Evolutionary conservation across 2,113 vertebrate genomes (phyloP).

Genomic region (Eurypyga helias): DNA sequence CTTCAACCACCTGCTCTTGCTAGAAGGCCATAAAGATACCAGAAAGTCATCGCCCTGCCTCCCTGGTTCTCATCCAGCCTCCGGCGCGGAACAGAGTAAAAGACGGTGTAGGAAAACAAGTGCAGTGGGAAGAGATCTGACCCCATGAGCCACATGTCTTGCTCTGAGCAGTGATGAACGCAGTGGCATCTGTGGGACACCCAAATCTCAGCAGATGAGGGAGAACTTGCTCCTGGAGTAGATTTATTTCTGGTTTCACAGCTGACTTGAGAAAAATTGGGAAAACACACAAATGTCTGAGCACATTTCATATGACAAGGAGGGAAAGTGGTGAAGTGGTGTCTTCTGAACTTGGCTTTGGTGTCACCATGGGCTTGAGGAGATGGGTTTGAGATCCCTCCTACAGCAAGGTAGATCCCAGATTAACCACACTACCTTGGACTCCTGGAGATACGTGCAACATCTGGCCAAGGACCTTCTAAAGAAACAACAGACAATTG

Average conservation of each 20-base stretch:
- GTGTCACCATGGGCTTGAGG: background rate
- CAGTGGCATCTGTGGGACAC: rapidly evolving
- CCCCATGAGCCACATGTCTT: background rate
- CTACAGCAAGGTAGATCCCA: background rate
- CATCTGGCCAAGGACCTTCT: background rate
- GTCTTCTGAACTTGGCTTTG: background rate
- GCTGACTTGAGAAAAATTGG: background rate
- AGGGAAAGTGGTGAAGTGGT: background rate
- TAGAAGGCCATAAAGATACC: background rate
- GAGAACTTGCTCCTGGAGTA: background rate
- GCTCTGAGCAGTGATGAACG: background rate
- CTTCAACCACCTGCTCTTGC: background rate
- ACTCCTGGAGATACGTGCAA: background rate
- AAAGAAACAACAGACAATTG: background rate
- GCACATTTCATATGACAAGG: background rate
- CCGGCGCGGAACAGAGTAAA: background rate
- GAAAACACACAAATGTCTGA: background rate
- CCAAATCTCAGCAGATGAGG: background rate
- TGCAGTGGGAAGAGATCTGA: background rate
- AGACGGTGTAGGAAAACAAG: background rate
- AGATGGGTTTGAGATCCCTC: background rate
- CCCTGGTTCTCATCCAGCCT: background rate
- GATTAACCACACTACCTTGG: background rate
- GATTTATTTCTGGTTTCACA: background rate
- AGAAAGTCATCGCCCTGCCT: background rate